Evolutionary conservation across 1,140 invertebrate species (phyloP).

Genomic region (Whitmania pigra): DNA sequence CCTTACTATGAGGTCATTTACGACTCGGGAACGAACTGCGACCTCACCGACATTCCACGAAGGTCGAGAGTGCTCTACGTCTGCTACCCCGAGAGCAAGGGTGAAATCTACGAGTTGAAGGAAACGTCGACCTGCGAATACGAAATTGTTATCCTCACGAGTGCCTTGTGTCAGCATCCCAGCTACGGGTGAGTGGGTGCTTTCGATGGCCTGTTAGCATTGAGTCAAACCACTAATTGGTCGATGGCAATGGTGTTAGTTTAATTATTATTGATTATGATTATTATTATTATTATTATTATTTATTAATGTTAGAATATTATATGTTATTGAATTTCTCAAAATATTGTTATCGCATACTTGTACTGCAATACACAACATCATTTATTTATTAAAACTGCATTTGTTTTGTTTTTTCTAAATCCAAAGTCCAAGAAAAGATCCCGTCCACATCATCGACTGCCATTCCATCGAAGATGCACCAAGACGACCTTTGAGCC

Average conservation of each 20-base stretch:
- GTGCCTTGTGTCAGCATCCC: conserved; percentile 72
- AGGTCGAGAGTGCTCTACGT: conserved; percentile 53
- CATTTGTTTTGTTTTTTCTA: no score
- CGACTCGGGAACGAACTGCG: conserved; percentile 67
- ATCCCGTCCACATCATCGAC: conserved; percentile 64
- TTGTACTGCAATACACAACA: no score
- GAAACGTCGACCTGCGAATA: conserved; percentile 88
- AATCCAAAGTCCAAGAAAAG: conserved; percentile 53
- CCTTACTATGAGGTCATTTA: conserved; percentile 50
- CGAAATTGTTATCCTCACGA: conserved; percentile 51
- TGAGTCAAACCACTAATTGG: no score
- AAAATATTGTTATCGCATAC: no score
- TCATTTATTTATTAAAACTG: no score
- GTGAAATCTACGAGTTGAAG: conserved; percentile 81
- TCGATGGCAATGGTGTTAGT: no score
- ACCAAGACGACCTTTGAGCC: conserved; percentile 59
- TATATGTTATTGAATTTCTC: no score
- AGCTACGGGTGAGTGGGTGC: conserved; percentile 55
- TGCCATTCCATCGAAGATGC: conserved; percentile 60
- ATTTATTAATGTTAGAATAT: no score
- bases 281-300: no score
- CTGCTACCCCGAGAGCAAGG: conserved; percentile 45
- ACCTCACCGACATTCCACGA: conserved; percentile 69
- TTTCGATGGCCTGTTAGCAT: not conserved
- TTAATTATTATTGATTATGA: no score